Evolutionary conservation across 1,140 invertebrate species (phyloP), one percentile per base, ranked within the genome.

Genomic region (Zaprionus gabonicus): DNA sequence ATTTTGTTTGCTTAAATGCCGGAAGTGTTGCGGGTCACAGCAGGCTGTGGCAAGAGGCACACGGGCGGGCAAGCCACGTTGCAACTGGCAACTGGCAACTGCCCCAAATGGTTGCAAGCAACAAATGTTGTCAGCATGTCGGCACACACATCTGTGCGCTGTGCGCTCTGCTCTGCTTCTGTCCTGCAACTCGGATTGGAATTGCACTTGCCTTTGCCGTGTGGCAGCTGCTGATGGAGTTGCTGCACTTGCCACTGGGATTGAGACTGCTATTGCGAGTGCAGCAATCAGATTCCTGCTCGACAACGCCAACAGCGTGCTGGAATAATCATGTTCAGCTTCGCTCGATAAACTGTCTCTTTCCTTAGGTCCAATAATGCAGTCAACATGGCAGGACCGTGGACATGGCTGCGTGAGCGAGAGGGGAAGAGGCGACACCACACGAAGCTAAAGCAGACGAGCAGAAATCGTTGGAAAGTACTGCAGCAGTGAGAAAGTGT

Each of bases 1-100:
- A 88, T 84, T 84, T 90, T 84, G 84, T 88, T 88, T 88, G 84
- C 84, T 80, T 88, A 90, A 88, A 90, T 88, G 84, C 84, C 84
- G 84, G 84, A 88, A 88, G 84, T 88, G 84, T 81, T 81, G 81
- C 84, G 67, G 68, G 78, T 76, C 76, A 73, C 76, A 82, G 67
- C 51, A 58, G 71, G 13, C 58, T 53, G 31, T 20, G 49, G 49
- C 31, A 27, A 28, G 9, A 23, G 28, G 31, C 69, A 64, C n/a
- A 6, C 15, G 13, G 56, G 15, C 51, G 51, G 56, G 28, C 44
- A 36, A 55, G 28, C 31, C 9, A 41, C 51, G 31, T 55, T 41
- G 41, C 41, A 6, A 57, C 27, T 28, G 1, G 38, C 62, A 66
- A 64, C 59, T 72, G 41, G 56, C 49, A 71, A 71, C 62, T 20